Evolutionary conservation across 2,888 invertebrate species (phyloP), one percentile per base, ranked within the genome.

Genomic region (Drosophila hawaiiensis): DNA sequence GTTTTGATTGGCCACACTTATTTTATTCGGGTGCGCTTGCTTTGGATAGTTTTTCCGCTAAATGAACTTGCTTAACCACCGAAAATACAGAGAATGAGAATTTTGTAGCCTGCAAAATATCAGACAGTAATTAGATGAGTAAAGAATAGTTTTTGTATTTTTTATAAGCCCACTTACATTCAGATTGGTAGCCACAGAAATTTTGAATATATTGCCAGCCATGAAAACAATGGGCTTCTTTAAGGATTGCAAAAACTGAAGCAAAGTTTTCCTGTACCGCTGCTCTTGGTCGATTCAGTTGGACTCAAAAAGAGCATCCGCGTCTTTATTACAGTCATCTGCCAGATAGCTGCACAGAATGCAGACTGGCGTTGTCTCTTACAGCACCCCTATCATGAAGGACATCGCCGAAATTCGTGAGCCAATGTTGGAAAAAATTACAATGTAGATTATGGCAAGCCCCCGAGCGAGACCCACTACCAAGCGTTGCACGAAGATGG

Each of bases 81-180:
- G 91, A 91, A 54, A 88, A 91, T 0, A 92, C 81, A 0, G 92
- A 89, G 68, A 91, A 91, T 0, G 91, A 82, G 63, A 90, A 90
- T 58, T 91, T 91, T 1, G 76, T 82, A 25, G 91, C 89, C 92
- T 91, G 72, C 7, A 68, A 14, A 35, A 31, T 37, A 53, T 3
- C 14, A 7, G 7, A 35, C 35, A 5, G 35, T 35, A n/a, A 65
- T 10, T 5, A 62, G 41, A 12, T 29, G 16, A 33, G 3, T 41
- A 5, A 35, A 14, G 14, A 14, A 7, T 25, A 43, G 19, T 39
- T 7, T 14, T 3, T n/a, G 35, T 31, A 10, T 31, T 41, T 35
- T 6, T 10, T 22, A 16, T 16, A 7, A 0, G 49, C 4, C 25
- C 22, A 35, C 85, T 85, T 58, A 91, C 91, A 49, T 76, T 83